Conservation (phyloP, 2,888 invertebrate genomes). For the Plusia festucae region DNA sequence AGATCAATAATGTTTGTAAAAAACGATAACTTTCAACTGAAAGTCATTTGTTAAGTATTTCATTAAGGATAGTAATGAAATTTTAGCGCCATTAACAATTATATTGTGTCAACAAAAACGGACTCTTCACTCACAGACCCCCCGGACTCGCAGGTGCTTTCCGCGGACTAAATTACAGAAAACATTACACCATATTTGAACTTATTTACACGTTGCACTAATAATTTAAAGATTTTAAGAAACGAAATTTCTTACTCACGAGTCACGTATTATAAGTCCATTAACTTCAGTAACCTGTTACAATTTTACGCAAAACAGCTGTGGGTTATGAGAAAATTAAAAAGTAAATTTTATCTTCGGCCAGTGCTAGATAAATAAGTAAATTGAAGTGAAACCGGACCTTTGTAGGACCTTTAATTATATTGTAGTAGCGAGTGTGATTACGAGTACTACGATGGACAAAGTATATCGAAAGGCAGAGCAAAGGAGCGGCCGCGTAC, state of each 20-base stretch:
- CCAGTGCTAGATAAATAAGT: constrained; percentile 39
- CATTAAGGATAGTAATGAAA: constrained; percentile 26
- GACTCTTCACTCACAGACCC: constrained; percentile 60
- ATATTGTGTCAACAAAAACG: constrained; percentile 66
- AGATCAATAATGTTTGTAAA: not conserved
- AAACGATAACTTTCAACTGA: constrained; percentile 8
- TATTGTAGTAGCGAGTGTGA: constrained; percentile 69
- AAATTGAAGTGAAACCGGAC: constrained; percentile 48
- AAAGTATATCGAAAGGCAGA: constrained; percentile 80
- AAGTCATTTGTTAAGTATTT: constrained; percentile 10
- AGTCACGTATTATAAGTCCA: constrained; percentile 47
- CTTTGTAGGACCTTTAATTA: constrained; percentile 71
- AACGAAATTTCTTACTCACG: constrained; percentile 37
- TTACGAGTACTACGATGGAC: constrained; percentile 74
- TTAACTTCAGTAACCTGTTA: constrained; percentile 32
- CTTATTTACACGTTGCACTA: constrained; percentile 41
- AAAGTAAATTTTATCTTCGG: constrained; percentile 19
- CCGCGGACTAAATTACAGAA: constrained; percentile 53
- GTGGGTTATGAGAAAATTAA: constrained; percentile 19
- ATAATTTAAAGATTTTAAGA: constrained; percentile 28
- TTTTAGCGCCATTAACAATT: constrained; percentile 48
- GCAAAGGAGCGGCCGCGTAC: constrained; percentile 75
- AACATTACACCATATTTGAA: constrained; percentile 49
- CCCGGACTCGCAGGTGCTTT: constrained; percentile 64
- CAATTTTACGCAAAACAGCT: constrained; percentile 42